Evolutionary conservation across 2,888 invertebrate species (phyloP), one percentile per base, ranked within the genome.

Genomic region (Iphiclides podalirius): DNA sequence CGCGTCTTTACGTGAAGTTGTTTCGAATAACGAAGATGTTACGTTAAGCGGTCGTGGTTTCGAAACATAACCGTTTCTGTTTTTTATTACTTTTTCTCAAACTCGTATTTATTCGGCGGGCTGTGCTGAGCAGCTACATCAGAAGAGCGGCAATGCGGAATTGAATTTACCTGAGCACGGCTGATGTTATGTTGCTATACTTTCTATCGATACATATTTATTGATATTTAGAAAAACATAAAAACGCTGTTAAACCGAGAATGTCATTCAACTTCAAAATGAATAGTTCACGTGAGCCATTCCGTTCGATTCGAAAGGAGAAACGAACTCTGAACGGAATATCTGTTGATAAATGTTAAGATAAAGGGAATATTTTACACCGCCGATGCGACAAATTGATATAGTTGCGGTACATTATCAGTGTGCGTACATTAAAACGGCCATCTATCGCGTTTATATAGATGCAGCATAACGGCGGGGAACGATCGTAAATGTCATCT

Each of bases 401-500:
- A 75, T 62, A 59, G 60, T 55, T 56, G 56, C 57, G 59, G 64
- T 70, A 72, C 62, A 67, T 64, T 54, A 61, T 9, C 63, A 55
- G 75, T 79, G 75, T 79, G 78, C 72, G 78, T 77, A 74, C 68
- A 75, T 79, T 74, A 72, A 78, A 75, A 73, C 70, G 61, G 70
- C 67, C 66, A 72, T 77, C 79, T 75, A 75, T 80, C 76, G 74
- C 73, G 75, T 78, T 73, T 79, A 78, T 78, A 76, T 77, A 73
- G 79, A 80, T 75, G 75, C 77, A 70, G 77, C 84, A 83, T 81
- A 84, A 82, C 75, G 76, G 79, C 71, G 81, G 72, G 80, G 72
- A 72, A 67, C 75, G 82, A 81, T 86, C 87, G 84, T 88, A 85
- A 87, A 88, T 84, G 87, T 87, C 87, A 85, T 85, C 81, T 78